Evolutionary conservation across 2,113 vertebrate species (phyloP).

Genomic region (Heptranchias perlo): DNA sequence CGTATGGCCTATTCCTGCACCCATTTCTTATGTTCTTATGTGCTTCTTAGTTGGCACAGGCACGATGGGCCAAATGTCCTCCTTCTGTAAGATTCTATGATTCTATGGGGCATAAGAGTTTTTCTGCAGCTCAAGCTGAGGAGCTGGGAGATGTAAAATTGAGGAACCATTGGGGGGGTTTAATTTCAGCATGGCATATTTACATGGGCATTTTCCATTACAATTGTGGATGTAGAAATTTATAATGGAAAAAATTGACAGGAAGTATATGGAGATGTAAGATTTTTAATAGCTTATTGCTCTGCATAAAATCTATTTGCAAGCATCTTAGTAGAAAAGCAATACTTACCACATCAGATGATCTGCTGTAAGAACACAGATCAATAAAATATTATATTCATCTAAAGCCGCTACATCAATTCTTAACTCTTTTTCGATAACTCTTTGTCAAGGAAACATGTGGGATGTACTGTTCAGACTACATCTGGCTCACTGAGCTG

Average conservation of each 20-base stretch:
- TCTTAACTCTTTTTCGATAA: neutral
- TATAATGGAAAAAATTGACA: neutral
- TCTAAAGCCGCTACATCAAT: neutral
- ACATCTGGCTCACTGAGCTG: neutral
- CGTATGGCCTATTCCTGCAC: too few relatives aligned
- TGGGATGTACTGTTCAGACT: neutral
- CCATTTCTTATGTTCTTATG: too few relatives aligned
- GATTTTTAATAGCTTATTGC: neutral
- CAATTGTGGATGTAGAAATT: neutral
- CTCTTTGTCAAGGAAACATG: neutral
- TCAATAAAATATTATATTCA: neutral
- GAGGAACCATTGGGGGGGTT: neutral
- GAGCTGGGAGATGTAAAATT: neutral
- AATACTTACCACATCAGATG: neutral
- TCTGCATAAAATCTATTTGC: neutral
- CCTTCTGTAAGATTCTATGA: too few relatives aligned
- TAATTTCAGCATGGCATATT: neutral
- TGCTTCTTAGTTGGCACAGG: too few relatives aligned
- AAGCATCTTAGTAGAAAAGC: neutral
- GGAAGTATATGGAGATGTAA: neutral
- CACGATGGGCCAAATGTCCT: too few relatives aligned
- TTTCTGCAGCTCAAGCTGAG: neutral
- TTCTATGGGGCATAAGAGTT: neutral
- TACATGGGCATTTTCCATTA: too few relatives aligned
- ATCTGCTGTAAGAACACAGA: neutral